phyloP scores from a whole-genome alignment of 2,888 invertebrate species.

The Polylopha cassiicola region DNA sequence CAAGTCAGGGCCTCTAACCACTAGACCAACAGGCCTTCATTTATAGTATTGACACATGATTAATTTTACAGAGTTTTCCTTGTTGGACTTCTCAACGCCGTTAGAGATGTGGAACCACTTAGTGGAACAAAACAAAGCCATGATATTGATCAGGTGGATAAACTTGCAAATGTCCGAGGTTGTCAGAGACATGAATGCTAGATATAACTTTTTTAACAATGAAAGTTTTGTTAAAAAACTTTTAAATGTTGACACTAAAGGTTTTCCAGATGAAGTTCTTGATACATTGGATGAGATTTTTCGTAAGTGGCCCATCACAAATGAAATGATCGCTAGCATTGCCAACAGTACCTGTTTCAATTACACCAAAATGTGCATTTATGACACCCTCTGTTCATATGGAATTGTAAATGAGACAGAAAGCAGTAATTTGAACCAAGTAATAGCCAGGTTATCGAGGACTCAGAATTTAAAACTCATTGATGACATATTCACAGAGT shows the following conservation, averaged over 20 bases:
- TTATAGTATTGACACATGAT: slow-evolving; percentile 1
- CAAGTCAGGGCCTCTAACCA: too few species aligned
- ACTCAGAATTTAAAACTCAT: slow-evolving; percentile 73
- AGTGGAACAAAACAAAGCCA: slow-evolving; percentile 76
- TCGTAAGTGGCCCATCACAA: slow-evolving; percentile 72
- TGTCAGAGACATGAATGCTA: slow-evolving; percentile 66
- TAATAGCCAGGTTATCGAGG: slow-evolving; percentile 79
- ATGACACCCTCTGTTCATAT: slow-evolving; percentile 78
- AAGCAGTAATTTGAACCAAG: slow-evolving; percentile 67
- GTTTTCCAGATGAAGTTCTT: slow-evolving; percentile 51
- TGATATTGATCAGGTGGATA: slow-evolving; percentile 80
- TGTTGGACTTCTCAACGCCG: slow-evolving; percentile 70
- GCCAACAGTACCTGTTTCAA: slow-evolving; percentile 63
- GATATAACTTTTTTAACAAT: slow-evolving; percentile 66
- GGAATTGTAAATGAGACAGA: slow-evolving; percentile 81
- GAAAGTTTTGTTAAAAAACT: slow-evolving; percentile 62
- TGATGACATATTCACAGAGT: slow-evolving; percentile 73
- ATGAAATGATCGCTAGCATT: slow-evolving; percentile 77
- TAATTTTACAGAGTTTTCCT: slow-evolving; percentile 67
- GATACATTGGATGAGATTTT: slow-evolving; percentile 72
- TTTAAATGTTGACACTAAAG: slow-evolving; percentile 62
- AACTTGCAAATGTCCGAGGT: slow-evolving; percentile 72
- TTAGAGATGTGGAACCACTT: slow-evolving; percentile 79
- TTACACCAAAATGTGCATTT: slow-evolving; percentile 74
- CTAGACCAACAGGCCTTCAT: too few species aligned